Evolutionary conservation across 2,797 vertebrate genomes (phyloP), one percentile per base, ranked within the genome.

Genomic region (Trachurus trachurus): DNA sequence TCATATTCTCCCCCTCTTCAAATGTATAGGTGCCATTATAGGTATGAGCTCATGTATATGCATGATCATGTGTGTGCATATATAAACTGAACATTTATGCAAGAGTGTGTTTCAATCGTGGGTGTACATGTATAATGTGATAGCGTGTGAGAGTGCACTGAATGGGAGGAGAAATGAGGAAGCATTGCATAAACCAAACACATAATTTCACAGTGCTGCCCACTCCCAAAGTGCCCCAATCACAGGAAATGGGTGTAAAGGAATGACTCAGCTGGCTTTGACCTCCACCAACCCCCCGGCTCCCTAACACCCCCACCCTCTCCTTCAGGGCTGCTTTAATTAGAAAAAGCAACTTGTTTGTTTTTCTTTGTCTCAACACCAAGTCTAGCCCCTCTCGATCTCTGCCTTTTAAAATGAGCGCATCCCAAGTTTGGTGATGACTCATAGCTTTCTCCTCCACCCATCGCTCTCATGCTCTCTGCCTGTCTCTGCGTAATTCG

Each of bases 391-490:
- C 70, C 60, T 68, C 65, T 40, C 78, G n/a, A 49, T 71, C 63
- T 56, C 49, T 65, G 52, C 75, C 69, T 76, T 74, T 85, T 70
- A 74, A 78, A 85, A 86, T 57, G 39, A 87, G 84, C 68, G 76
- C 83, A 90, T 92, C 92, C 87, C 76, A 72, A 80, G 76, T 83
- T 82, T 65, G 65, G 45, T 40, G 81, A 84, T 95, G 94, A 94
- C 84, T 95, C 93, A 94, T 65, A 53, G 85, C 86, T 89, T 89
- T 93, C 90, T 91, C 88, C 90, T 90, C 92, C 89, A 81, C 91
- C 89, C 89, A 77, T 80, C 37, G 26, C 81, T 87, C 88, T 76
- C 81, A 70, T 69, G 21, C 83, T 31, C 90, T 82, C 85, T 83
- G 80, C 63, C 78, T 84, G 74, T 78, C 59, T 78, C n/a, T 54